phyloP scores from a whole-genome alignment of 2,797 vertebrate species.

The Atherinosoma microstoma region DNA sequence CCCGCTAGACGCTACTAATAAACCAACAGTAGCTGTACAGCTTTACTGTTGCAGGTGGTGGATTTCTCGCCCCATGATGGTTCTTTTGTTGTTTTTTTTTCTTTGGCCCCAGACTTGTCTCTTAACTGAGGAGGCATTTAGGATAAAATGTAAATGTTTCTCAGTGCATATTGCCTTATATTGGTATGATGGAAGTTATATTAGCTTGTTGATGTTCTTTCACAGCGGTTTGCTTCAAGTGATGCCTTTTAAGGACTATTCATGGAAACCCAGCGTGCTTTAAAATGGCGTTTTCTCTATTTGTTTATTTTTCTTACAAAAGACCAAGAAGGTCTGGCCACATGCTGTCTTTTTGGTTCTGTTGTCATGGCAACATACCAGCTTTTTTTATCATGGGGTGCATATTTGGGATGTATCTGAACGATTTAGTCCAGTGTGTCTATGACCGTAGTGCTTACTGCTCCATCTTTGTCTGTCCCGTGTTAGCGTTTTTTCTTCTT shows the following conservation, averaged over 20 bases:
- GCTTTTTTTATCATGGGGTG: constrained; percentile 47
- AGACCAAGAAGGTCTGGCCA: constrained; percentile 63
- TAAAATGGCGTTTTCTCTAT: constrained; percentile 72
- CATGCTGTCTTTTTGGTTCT: constrained; percentile 63
- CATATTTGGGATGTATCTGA: constrained; percentile 50
- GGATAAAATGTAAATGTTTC: neutral
- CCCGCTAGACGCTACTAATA: constrained; percentile 55
- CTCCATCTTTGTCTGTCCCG: constrained; percentile 43
- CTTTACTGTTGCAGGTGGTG: constrained; percentile 13
- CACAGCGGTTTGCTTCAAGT: constrained; percentile 28
- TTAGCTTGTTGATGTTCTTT: constrained; percentile 58
- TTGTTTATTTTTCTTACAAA: constrained; percentile 56
- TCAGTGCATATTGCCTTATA: neutral
- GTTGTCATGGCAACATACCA: constrained; percentile 54
- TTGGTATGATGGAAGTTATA: neutral
- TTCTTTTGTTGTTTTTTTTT: neutral
- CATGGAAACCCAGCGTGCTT: constrained; percentile 59
- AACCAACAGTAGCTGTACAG: constrained; percentile 27
- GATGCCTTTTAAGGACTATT: constrained; percentile 45
- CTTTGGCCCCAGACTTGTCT: constrained; percentile 4
- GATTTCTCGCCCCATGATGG: constrained; percentile 9
- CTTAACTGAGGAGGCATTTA: constrained; percentile 10
- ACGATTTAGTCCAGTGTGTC: constrained; percentile 52
- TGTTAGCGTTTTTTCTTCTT: constrained; percentile 46
- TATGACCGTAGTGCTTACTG: constrained; percentile 25